Percentiles rank a stretch among this genome's conserved stretches.
Conservation (phyloP, 1,140 invertebrate species). For the Papilio polytes region DNA sequence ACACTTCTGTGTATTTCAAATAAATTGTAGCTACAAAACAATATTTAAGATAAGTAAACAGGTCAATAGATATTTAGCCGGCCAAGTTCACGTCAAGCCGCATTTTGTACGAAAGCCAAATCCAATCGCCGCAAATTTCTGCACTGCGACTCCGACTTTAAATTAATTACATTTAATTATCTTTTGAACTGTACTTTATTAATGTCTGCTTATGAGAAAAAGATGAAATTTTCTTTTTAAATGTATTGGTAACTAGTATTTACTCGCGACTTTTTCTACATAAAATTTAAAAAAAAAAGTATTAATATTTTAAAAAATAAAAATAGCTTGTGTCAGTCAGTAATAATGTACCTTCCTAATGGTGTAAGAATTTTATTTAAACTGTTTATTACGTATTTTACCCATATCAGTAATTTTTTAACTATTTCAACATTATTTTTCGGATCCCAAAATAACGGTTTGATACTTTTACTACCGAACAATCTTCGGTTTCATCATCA, state of each 20-base stretch:
- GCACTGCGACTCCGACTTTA: background rate
- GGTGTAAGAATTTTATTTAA: background rate
- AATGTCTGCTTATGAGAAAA: background rate
- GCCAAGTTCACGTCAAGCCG: background rate
- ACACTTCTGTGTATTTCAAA: background rate
- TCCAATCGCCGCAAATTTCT: background rate
- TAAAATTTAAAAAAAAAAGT: no score
- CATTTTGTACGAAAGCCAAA: constrained; percentile 1
- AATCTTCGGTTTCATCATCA: no score
- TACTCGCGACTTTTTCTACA: no score
- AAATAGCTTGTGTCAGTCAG: no score
- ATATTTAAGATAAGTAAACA: background rate
- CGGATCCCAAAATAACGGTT: no score
- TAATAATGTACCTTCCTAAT: no score
- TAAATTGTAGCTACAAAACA: background rate
- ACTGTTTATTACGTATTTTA: no score
- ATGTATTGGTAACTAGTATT: no score
- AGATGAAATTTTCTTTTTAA: background rate
- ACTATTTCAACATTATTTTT: no score
- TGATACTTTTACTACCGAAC: no score
- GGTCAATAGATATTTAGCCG: background rate
- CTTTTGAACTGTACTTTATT: background rate
- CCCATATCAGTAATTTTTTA: no score
- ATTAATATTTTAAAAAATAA: no score
- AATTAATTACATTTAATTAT: constrained; percentile 8